Evolutionary conservation across 2,888 invertebrate genomes (phyloP).

Genomic region (Chymomyza caudatula): DNA sequence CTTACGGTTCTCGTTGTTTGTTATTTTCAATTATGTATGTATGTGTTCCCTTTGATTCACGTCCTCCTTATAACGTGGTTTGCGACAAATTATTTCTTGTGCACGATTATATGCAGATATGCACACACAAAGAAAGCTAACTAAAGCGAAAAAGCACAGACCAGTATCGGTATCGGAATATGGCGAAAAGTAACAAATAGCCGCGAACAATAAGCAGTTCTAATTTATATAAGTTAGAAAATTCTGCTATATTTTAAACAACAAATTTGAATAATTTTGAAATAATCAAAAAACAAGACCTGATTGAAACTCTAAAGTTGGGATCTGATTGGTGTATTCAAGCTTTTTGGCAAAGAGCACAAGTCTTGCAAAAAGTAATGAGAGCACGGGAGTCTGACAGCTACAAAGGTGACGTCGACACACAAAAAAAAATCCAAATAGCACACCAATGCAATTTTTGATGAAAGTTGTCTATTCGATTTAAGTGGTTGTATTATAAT

Average conservation of each 20-base stretch:
- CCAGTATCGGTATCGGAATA: neutral
- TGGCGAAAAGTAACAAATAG: neutral
- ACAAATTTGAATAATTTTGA: neutral
- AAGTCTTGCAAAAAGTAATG: neutral
- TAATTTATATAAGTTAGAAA: neutral
- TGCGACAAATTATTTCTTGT: conserved; percentile 56
- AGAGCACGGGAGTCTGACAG: conserved; percentile 36
- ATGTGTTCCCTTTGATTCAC: conserved; percentile 59
- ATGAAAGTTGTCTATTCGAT: neutral
- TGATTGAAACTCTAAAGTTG: neutral
- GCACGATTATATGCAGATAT: conserved; percentile 12
- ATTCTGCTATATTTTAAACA: neutral
- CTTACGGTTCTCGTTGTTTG: conserved; percentile 19
- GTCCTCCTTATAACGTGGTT: conserved; percentile 71
- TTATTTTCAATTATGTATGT: conserved; percentile 21
- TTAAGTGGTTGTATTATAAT: neutral
- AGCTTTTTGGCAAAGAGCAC: neutral
- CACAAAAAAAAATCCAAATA: conserved; percentile 38
- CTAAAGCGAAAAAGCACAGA: conserved; percentile 27
- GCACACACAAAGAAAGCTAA: conserved; percentile 31
- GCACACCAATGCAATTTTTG: neutral
- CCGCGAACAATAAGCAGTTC: neutral
- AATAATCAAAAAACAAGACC: neutral
- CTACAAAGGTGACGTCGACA: conserved; percentile 68
- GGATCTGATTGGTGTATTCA: neutral